phyloP scores from a whole-genome alignment of 2,888 invertebrate species.

The Tetragonisca angustula region DNA sequence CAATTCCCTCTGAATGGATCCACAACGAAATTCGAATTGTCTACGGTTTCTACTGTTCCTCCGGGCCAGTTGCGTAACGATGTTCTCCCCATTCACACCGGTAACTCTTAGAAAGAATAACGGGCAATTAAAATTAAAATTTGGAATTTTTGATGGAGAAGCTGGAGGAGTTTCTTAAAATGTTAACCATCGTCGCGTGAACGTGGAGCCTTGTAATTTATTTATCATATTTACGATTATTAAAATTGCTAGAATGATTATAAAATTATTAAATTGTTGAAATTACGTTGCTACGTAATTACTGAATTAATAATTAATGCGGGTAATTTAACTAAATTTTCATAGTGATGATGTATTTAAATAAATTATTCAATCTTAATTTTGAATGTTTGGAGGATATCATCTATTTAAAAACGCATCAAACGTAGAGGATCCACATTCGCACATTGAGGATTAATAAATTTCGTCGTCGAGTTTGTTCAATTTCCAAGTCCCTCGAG shows the following conservation, averaged over 20 bases:
- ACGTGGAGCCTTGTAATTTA: neutral
- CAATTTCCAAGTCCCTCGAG: neutral
- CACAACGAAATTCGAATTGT: constrained; percentile 30
- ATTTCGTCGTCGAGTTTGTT: neutral
- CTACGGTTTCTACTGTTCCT: constrained; percentile 11
- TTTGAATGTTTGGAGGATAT: neutral
- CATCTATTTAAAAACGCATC: too few species aligned
- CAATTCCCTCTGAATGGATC: constrained; percentile 61
- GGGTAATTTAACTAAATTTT: too few species aligned
- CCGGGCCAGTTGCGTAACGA: constrained; percentile 26
- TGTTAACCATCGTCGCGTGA: neutral
- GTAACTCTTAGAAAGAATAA: neutral
- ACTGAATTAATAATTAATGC: too few species aligned
- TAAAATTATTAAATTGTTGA: too few species aligned
- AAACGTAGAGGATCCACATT: too few species aligned
- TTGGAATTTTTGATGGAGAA: neutral
- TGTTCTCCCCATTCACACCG: neutral
- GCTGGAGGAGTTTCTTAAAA: neutral
- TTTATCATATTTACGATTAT: too few species aligned
- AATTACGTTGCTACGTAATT: too few species aligned
- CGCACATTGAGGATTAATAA: neutral
- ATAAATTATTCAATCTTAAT: neutral
- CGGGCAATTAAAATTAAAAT: neutral
- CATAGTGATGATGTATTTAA: neutral
- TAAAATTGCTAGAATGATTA: too few species aligned